Conservation (phyloP, 2,888 invertebrate species). For the Polylopha cassiicola region DNA sequence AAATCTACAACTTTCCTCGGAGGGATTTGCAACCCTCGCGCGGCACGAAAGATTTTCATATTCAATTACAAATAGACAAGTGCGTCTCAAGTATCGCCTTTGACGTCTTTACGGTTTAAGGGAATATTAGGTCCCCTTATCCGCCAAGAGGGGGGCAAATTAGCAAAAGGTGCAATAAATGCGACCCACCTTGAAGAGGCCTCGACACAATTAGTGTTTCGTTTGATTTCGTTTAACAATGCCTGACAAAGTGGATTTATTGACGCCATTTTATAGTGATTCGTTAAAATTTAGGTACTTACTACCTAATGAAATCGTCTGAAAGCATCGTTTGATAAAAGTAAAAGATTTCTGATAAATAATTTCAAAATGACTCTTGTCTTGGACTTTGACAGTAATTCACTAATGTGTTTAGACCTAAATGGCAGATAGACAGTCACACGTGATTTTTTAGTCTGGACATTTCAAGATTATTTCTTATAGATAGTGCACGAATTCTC, state of each 20-base stretch:
- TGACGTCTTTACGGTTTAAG: slow-evolving; percentile 65
- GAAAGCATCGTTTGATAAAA: neutral
- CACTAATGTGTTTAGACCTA: too few species aligned
- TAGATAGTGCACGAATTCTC: too few species aligned
- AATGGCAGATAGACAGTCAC: too few species aligned
- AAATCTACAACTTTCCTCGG: slow-evolving; percentile 4
- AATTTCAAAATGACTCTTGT: neutral
- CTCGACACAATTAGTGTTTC: slow-evolving; percentile 18
- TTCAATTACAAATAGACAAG: slow-evolving; percentile 77
- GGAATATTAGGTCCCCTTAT: slow-evolving; percentile 60
- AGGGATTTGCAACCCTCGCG: slow-evolving; percentile 40
- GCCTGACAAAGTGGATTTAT: slow-evolving; percentile 10
- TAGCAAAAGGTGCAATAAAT: too few species aligned
- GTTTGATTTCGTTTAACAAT: slow-evolving; percentile 18
- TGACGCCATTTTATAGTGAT: slow-evolving; percentile 2
- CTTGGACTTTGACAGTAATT: neutral
- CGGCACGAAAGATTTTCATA: slow-evolving; percentile 70
- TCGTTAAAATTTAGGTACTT: slow-evolving; percentile 2
- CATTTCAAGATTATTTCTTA: too few species aligned
- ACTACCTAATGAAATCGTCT: slow-evolving; percentile 1
- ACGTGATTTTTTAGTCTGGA: too few species aligned
- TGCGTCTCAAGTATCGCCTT: slow-evolving; percentile 67
- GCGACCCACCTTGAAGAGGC: slow-evolving; percentile 4
- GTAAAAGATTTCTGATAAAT: too few species aligned
- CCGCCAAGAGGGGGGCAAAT: too few species aligned